These are phyloP conservation scores for Irena cyanogastra DNA, from an alignment of 2,113 vertebrate species.

Conservation along the genomic window DNA sequence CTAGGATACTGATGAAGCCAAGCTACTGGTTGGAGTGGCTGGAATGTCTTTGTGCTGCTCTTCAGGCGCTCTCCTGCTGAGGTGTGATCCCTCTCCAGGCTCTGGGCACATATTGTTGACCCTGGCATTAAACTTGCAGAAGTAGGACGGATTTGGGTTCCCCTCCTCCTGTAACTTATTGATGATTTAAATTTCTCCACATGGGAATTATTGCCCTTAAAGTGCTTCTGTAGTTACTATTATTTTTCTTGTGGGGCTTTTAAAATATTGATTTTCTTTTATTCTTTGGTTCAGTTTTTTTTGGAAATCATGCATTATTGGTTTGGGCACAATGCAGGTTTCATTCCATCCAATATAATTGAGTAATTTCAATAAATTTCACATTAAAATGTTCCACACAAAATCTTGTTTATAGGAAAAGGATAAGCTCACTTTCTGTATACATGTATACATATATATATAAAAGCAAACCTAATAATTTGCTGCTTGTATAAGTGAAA, in stretches of 20 bases:
- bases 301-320: background rate
- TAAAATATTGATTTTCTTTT: background rate
- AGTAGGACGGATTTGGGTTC: background rate
- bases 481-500: background rate
- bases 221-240: background rate
- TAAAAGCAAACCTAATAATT: background rate
- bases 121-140: background rate
- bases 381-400: background rate
- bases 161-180: background rate
- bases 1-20: background rate
- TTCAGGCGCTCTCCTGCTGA: background rate
- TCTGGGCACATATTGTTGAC: background rate
- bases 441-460: rapidly evolving
- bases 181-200: background rate
- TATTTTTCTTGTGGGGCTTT: background rate
- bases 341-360: background rate
- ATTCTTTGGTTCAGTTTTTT: background rate
- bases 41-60: background rate
- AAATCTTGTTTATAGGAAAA: background rate
- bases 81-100: background rate
- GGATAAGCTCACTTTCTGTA: background rate
- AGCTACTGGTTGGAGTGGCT: background rate
- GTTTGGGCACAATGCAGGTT: background rate
- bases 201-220: background rate
- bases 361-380: background rate